Evolutionary conservation across 2,797 vertebrate genomes (phyloP).

Genomic region (Strix occidentalis): DNA sequence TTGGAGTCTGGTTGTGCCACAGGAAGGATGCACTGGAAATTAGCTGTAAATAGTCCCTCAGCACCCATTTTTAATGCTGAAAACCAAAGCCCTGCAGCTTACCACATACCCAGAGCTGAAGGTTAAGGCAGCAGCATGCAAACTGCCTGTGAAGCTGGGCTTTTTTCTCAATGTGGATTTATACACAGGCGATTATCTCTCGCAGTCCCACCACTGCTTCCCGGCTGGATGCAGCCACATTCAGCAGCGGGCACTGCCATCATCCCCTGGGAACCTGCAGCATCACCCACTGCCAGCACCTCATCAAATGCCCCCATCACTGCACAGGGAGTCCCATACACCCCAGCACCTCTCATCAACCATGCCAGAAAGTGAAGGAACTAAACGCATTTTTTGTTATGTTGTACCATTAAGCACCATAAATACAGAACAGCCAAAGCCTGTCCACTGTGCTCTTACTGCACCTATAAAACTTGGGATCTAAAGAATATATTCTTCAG

Average conservation of each 20-base stretch:
- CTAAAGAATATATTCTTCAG: constrained; percentile 16
- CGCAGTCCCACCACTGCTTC: neutral
- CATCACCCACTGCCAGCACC: neutral
- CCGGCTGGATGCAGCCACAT: neutral
- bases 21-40: neutral
- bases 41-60: neutral
- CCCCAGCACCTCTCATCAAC: neutral
- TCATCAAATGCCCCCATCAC: neutral
- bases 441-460: neutral
- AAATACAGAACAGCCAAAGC: neutral
- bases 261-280: neutral
- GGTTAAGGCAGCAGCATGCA: neutral
- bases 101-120: neutral
- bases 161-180: neutral
- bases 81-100: neutral
- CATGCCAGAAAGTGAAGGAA: neutral
- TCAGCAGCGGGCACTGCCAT: neutral
- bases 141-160: neutral
- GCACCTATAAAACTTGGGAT: neutral
- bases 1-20: neutral
- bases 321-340: too few relatives aligned
- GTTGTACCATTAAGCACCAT: neutral
- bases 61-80: neutral
- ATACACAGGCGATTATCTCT: neutral
- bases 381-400: neutral